These are phyloP conservation scores for Selenia dentaria DNA, from an alignment of 2,888 invertebrate species.

Conservation along the genomic window DNA sequence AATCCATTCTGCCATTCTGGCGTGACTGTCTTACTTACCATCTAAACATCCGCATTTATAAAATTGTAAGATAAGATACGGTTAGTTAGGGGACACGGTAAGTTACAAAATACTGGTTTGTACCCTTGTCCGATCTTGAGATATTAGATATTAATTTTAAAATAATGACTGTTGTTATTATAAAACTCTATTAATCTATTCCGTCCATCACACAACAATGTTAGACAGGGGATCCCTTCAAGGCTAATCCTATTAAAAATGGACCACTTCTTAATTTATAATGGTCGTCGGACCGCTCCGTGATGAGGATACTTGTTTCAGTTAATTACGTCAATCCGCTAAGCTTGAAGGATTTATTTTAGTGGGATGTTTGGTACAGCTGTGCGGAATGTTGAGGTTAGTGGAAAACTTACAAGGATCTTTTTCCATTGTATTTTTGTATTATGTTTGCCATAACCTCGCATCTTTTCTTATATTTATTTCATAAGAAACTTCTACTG, in stretches of 20 bases:
- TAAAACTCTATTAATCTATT: constrained; percentile 12
- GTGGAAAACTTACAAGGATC: neutral
- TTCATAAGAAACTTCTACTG: no score
- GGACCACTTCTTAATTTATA: constrained; percentile 46
- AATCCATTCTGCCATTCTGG: no score
- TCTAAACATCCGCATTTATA: no score
- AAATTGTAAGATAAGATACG: no score
- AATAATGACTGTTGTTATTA: no score
- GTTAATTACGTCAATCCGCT: constrained; percentile 42
- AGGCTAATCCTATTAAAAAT: constrained; percentile 45
- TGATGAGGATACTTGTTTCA: constrained; percentile 45
- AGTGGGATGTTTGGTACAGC: constrained; percentile 9
- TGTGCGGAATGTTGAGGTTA: neutral
- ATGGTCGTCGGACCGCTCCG: constrained; percentile 38
- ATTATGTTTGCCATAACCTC: no score
- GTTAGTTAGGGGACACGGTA: no score
- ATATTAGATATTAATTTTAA: no score
- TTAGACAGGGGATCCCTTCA: constrained; percentile 27
- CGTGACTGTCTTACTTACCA: no score
- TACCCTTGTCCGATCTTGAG: no score
- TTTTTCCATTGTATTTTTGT: neutral
- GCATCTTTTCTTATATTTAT: no score
- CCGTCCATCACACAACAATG: constrained; percentile 23
- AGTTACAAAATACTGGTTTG: no score
- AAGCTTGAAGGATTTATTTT: constrained; percentile 10